phyloP scores from a whole-genome alignment of 2,113 vertebrate species.

The Macquaria australasica region DNA sequence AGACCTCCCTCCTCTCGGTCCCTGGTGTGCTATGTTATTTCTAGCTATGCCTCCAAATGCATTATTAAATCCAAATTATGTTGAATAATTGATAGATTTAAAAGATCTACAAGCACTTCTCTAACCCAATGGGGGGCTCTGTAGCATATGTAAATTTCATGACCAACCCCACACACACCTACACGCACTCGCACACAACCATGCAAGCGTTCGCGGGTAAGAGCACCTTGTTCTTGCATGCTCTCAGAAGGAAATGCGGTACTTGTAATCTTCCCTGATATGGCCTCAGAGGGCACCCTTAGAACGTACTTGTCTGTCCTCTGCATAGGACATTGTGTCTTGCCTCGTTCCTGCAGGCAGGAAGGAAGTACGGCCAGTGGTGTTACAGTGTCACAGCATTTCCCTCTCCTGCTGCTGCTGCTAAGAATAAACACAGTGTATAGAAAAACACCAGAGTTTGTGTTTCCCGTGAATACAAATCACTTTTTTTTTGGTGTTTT shows the following conservation, averaged over 20 bases:
- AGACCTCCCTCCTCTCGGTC: conserved; percentile 66
- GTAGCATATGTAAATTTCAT: conserved; percentile 80
- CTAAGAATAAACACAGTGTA: conserved; percentile 58
- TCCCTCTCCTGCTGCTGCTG: conserved; percentile 34
- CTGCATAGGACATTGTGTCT: conserved; percentile 77
- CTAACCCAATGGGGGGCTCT: conserved; percentile 60
- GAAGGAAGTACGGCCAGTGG: conserved; percentile 44
- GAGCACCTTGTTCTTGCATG: conserved; percentile 59
- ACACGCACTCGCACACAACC: not conserved
- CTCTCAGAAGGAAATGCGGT: conserved; percentile 56
- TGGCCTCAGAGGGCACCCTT: conserved; percentile 61
- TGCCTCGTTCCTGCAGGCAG: conserved; percentile 41
- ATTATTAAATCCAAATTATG: conserved; percentile 84
- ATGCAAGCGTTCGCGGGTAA: not conserved
- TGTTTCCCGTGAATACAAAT: conserved; percentile 19
- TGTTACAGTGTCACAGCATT: conserved; percentile 40
- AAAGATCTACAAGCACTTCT: conserved; percentile 82
- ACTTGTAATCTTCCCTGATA: conserved; percentile 65
- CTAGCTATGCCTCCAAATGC: conserved; percentile 78
- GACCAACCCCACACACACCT: conserved; percentile 33
- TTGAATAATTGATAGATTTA: conserved; percentile 83
- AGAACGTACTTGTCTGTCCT: conserved; percentile 33
- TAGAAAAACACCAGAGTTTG: conserved; percentile 4
- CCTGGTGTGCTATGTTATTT: conserved; percentile 80
- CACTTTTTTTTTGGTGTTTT: conserved; percentile 30